phyloP scores from a whole-genome alignment of 2,113 vertebrate genomes.

The Guaruba guarouba region DNA sequence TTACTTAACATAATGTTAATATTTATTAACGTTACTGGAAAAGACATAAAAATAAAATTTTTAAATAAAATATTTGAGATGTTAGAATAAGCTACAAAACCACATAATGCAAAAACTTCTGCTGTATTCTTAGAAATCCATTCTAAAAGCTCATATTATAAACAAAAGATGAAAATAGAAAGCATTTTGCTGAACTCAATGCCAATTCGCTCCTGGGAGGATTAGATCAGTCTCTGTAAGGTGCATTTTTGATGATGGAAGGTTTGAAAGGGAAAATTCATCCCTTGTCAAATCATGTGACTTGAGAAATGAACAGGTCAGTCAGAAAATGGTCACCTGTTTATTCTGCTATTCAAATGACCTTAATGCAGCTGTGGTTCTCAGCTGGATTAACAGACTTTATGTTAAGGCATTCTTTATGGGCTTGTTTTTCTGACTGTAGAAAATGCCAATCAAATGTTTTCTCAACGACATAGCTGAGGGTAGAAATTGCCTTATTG shows the following conservation, averaged over 20 bases:
- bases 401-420: not conserved
- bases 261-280: not conserved
- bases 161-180: not conserved
- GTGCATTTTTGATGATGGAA: not conserved
- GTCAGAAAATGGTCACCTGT: not conserved
- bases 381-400: not conserved
- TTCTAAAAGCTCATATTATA: not conserved
- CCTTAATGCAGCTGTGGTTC: not conserved
- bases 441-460: not conserved
- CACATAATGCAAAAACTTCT: not conserved
- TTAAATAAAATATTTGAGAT: not conserved
- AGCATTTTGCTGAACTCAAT: not conserved
- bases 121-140: not conserved
- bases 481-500: not conserved
- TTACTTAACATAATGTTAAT: not conserved
- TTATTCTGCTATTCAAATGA: not conserved
- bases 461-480: not conserved
- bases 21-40: not conserved
- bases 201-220: not conserved
- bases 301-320: not conserved
- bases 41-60: not conserved
- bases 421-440: not conserved
- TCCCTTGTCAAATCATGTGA: not conserved
- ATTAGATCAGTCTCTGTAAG: not conserved
- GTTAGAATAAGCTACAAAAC: not conserved